Percentiles rank a stretch among this genome's conserved stretches.
Conservation (phyloP, 1,140 invertebrate species). For the Tetraneura akinire region DNA sequence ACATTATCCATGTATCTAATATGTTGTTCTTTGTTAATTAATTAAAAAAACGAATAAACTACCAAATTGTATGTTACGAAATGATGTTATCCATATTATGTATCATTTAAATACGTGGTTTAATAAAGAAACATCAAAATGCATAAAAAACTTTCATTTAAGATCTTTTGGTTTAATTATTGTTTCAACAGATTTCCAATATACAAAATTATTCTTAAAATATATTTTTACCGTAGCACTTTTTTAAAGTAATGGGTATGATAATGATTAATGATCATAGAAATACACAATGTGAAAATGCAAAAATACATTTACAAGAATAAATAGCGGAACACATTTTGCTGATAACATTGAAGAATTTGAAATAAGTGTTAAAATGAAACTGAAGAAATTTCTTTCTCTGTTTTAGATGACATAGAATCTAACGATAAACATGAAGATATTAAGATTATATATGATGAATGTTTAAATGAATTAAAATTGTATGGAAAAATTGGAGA, state of each 20-base stretch:
- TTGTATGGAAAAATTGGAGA: not conserved
- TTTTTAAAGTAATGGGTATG: not conserved
- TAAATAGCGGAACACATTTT: not conserved
- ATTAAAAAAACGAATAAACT: not conserved
- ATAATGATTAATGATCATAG: not conserved
- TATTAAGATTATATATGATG: not conserved
- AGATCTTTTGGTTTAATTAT: not conserved
- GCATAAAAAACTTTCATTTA: slow-evolving; percentile 11
- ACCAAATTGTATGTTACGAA: not conserved
- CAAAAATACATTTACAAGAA: not conserved
- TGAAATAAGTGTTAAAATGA: not conserved
- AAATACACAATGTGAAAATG: not conserved
- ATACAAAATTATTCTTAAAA: not conserved
- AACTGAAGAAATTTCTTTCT: not conserved
- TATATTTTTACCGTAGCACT: slow-evolving; percentile 3
- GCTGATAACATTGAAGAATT: not conserved
- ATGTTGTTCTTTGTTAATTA: not conserved
- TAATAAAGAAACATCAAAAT: not conserved
- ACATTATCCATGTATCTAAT: not conserved
- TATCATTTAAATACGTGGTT: not conserved
- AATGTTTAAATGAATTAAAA: not conserved
- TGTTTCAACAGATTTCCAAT: not conserved
- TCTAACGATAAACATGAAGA: not conserved
- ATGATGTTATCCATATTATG: slow-evolving; percentile 6
- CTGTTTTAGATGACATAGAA: not conserved